A percentile compares a stretch with the other conserved stretches of the same genome.
phyloP scores from a whole-genome alignment of 1,140 invertebrate genomes.

The Heliconius congener region DNA sequence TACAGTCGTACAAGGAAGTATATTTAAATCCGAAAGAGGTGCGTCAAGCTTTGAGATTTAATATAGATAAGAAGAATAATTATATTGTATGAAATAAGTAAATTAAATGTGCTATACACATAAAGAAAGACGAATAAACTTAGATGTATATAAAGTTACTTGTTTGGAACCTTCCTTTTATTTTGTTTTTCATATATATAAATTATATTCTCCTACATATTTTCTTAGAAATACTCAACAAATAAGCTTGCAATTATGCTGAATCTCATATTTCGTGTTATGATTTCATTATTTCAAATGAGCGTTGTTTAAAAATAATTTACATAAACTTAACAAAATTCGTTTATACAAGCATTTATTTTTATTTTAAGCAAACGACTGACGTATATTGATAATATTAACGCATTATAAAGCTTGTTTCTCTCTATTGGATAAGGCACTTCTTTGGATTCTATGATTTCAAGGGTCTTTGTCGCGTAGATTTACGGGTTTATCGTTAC shows the following conservation, averaged over 20 bases:
- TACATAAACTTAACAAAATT: conserved; percentile 5
- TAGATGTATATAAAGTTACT: no score
- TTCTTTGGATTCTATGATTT: conserved; percentile 29
- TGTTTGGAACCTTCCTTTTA: no score
- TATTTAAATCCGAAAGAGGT: no score
- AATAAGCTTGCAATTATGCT: not conserved
- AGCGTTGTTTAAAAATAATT: not conserved
- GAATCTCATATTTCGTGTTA: not conserved
- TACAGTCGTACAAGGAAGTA: no score
- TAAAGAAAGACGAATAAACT: no score
- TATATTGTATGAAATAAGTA: no score
- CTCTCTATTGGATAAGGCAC: conserved; percentile 34
- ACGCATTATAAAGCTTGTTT: conserved; percentile 24
- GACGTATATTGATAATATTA: not conserved
- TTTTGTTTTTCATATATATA: no score
- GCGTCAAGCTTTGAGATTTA: no score
- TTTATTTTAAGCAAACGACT: not conserved
- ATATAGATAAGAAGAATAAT: no score
- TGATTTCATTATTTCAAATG: not conserved
- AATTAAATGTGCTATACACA: no score
- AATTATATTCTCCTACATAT: no score
- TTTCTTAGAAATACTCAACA: not conserved
- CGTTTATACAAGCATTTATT: not conserved
- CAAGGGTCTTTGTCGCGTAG: not conserved
- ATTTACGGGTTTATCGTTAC: not conserved